A percentile compares a stretch with the other conserved stretches of the same genome.
Evolutionary conservation across 2,888 invertebrate species (phyloP).

Genomic region (Cheilosia urbana): DNA sequence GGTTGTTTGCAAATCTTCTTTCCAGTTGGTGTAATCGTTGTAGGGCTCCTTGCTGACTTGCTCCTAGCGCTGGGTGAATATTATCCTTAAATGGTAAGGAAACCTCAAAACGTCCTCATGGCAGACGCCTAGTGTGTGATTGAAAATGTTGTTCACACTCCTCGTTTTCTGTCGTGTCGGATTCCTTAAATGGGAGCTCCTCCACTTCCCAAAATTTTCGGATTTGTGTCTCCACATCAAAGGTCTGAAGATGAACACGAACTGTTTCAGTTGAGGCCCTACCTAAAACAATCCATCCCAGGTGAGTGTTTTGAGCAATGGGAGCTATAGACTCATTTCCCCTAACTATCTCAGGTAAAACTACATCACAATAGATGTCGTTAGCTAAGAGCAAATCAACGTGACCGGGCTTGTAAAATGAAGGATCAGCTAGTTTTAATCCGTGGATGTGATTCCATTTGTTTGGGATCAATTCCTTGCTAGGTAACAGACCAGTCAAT

Average conservation of each 20-base stretch:
- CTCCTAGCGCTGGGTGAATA: conserved; percentile 17
- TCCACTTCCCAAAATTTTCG: conserved; percentile 39
- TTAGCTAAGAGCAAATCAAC: conserved; percentile 29
- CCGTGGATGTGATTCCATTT: conserved; percentile 24
- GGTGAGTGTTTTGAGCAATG: conserved; percentile 33
- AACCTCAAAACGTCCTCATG: conserved; percentile 30
- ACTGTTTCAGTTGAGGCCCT: background rate
- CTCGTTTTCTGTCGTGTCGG: background rate
- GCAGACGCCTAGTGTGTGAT: too few species aligned
- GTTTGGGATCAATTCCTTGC: background rate
- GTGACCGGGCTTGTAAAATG: background rate
- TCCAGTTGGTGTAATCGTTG: conserved; percentile 9
- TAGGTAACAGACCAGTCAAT: background rate
- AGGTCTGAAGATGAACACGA: background rate
- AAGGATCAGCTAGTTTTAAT: conserved; percentile 22
- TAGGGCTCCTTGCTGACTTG: conserved; percentile 11
- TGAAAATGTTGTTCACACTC: conserved; percentile 16
- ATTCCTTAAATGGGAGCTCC: conserved; percentile 10
- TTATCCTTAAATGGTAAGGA: conserved; percentile 19
- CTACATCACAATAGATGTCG: conserved; percentile 11
- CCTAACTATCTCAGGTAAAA: conserved; percentile 22
- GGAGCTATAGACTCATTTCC: conserved; percentile 16
- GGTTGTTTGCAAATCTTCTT: conserved; percentile 5
- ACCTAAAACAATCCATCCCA: conserved; percentile 16
- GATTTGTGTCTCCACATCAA: conserved; percentile 11